A percentile compares a stretch with the other conserved stretches of the same genome.
Conservation (phyloP, 2,888 invertebrate genomes). For the Mechanitis mazaeus region DNA sequence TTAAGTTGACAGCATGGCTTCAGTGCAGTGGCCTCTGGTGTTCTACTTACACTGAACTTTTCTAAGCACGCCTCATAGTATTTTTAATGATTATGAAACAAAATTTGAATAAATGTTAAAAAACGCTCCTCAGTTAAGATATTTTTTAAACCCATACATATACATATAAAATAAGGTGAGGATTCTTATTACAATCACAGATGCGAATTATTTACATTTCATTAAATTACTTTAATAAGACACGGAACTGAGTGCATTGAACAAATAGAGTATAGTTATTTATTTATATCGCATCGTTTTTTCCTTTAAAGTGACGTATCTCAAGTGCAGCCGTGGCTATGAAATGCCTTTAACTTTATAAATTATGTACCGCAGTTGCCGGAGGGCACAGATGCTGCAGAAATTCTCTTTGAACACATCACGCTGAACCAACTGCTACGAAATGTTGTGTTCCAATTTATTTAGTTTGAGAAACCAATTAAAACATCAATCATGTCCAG, state of each 20-base stretch:
- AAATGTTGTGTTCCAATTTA: background rate
- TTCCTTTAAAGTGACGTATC: background rate
- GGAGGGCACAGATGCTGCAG: background rate
- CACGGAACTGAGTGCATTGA: background rate
- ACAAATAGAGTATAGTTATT: background rate
- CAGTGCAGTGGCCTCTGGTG: background rate
- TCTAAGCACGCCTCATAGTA: background rate
- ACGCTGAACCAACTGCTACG: background rate
- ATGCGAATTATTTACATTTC: no score
- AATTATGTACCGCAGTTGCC: background rate
- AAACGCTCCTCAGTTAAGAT: no score
- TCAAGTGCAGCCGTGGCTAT: no score
- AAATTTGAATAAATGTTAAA: background rate
- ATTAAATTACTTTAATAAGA: background rate
- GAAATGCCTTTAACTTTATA: background rate
- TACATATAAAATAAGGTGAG: no score
- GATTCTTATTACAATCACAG: no score
- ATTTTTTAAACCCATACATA: no score
- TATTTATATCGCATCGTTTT: background rate
- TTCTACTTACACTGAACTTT: slow-evolving; percentile 1
- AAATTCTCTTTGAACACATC: slow-evolving; percentile 3
- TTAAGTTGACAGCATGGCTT: background rate
- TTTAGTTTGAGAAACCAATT: background rate
- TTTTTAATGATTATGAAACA: background rate
- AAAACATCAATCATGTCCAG: no score